A percentile compares a stretch with the other conserved stretches of the same genome.
phyloP scores from a whole-genome alignment of 2,113 vertebrate genomes.

The Lepus americanus region DNA sequence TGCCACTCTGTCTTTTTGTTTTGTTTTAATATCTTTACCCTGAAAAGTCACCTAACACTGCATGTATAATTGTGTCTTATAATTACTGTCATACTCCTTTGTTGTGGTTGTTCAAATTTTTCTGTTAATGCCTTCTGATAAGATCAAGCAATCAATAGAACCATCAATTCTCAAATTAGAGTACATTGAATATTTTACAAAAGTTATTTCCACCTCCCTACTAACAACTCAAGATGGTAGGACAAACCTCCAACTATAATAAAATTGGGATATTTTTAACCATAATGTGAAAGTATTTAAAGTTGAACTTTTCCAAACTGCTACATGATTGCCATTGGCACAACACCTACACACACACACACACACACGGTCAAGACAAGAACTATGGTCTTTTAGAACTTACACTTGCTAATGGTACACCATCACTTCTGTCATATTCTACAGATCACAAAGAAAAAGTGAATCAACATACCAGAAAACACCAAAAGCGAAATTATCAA shows the following conservation, averaged over 20 bases:
- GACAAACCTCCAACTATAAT: neutral
- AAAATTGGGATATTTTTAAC: neutral
- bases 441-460: neutral
- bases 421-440: neutral
- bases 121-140: slow-evolving; percentile 9
- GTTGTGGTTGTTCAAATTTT: neutral
- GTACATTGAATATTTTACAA: neutral
- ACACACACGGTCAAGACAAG: neutral
- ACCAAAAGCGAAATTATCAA: neutral
- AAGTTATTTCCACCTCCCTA: neutral
- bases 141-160: neutral
- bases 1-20: neutral
- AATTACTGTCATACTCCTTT: neutral
- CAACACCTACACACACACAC: too few relatives aligned
- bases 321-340: too few relatives aligned
- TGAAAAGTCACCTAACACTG: neutral
- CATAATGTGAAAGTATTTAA: neutral
- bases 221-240: neutral
- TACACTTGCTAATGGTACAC: neutral
- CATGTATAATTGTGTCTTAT: neutral
- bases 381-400: neutral
- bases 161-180: neutral
- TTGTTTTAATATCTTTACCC: neutral
- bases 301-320: neutral
- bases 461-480: neutral